These are phyloP conservation scores for Poeciliopsis occidentalis DNA, from an alignment of 2,113 vertebrate species.

Conservation along the genomic window DNA sequence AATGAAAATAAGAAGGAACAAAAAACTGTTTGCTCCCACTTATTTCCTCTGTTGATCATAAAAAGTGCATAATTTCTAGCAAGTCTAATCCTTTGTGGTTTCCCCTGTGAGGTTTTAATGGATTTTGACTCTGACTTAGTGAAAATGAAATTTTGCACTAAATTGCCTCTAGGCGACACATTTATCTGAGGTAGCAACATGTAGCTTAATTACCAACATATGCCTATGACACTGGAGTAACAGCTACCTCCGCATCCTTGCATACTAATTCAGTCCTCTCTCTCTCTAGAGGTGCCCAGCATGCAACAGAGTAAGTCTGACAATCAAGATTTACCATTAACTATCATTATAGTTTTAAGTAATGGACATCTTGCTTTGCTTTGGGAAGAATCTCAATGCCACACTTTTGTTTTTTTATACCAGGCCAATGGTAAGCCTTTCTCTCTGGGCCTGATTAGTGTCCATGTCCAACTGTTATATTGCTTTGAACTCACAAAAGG, in stretches of 20 bases:
- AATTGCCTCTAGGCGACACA: conserved; percentile 26
- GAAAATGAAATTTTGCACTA: conserved; percentile 41
- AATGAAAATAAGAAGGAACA: conserved; percentile 30
- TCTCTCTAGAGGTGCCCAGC: neutral
- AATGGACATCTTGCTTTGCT: conserved; percentile 8
- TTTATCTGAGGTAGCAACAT: conserved; percentile 27
- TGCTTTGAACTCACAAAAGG: conserved; percentile 33
- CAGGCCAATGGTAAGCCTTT: conserved; percentile 1
- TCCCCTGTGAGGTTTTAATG: conserved; percentile 32
- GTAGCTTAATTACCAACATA: conserved; percentile 34
- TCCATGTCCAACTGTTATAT: conserved; percentile 14
- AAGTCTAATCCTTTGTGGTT: conserved; percentile 29
- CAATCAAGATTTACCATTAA: neutral
- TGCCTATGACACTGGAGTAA: conserved; percentile 20
- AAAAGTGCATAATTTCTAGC: conserved; percentile 40
- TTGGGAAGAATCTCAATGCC: conserved; percentile 12
- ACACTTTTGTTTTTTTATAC: conserved; percentile 19
- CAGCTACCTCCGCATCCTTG: neutral
- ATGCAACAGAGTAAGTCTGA: neutral
- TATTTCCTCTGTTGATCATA: conserved; percentile 59
- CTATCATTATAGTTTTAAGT: neutral
- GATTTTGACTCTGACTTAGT: conserved; percentile 29
- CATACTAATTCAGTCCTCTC: neutral
- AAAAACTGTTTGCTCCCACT: conserved; percentile 26
- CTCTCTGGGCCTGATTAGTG: conserved; percentile 30